Conservation (phyloP, 23 tunicate species). For the Clavelina lepadiformis region DNA sequence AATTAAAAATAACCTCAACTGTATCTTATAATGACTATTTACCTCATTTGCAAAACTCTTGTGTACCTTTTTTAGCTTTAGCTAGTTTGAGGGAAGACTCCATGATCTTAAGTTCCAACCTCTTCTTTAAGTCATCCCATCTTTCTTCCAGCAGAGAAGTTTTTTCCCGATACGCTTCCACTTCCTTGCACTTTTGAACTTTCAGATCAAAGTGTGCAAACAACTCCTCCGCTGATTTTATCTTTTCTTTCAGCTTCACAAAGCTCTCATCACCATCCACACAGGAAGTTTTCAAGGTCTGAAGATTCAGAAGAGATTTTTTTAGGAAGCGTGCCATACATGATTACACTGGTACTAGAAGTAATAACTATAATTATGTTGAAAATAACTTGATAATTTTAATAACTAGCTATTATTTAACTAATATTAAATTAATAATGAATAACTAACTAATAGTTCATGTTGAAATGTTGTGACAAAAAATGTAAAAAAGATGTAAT, state of each 20-base stretch:
- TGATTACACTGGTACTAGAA: no score
- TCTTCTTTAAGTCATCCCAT: constrained; percentile 55
- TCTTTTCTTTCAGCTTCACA: constrained; percentile 23
- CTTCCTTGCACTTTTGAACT: constrained; percentile 18
- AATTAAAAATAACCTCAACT: neutral
- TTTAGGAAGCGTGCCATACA: no score
- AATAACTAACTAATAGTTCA: no score
- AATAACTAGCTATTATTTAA: no score
- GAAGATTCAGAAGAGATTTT: no score
- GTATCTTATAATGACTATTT: neutral
- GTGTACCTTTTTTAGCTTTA: constrained; percentile 13
- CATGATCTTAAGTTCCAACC: neutral
- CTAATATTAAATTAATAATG: no score
- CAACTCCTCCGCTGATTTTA: constrained; percentile 27
- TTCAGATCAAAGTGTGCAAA: constrained; percentile 26
- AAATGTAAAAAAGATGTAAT: no score
- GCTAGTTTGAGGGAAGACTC: neutral
- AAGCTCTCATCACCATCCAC: constrained; percentile 27
- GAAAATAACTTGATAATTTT: no score
- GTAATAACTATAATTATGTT: no score
- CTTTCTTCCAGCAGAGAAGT: constrained; percentile 17
- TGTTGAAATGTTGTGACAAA: no score
- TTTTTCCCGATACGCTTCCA: constrained; percentile 17
- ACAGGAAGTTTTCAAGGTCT: constrained; percentile 22
- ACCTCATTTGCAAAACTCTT: neutral